These are phyloP conservation scores for Barbus barbus DNA, from an alignment of 2,113 vertebrate species.

Conservation along the genomic window DNA sequence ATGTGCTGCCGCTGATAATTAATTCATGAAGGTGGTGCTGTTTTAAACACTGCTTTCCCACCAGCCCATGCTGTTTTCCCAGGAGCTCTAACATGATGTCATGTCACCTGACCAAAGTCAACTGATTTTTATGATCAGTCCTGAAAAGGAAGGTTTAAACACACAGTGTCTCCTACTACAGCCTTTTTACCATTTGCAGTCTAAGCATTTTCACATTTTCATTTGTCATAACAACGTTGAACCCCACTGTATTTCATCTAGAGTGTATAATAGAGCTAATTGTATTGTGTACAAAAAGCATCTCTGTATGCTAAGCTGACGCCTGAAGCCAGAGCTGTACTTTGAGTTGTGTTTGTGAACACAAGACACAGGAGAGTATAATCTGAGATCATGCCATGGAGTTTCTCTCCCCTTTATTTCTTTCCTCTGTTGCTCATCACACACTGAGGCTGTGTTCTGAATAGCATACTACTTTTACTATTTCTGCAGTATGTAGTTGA, in stretches of 20 bases:
- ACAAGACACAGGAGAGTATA: neutral
- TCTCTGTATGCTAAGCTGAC: neutral
- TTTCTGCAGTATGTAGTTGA: no score
- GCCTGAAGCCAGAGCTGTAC: neutral
- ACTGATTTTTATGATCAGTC: neutral
- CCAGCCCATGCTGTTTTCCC: neutral
- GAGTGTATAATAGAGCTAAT: neutral
- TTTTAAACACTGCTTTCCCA: slow-evolving; percentile 24
- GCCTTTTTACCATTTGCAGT: neutral
- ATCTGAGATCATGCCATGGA: no score
- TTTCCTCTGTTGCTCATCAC: no score
- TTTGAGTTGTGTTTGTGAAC: neutral
- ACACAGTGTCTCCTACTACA: neutral
- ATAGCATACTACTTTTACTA: no score
- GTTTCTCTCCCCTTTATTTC: no score
- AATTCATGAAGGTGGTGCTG: slow-evolving; percentile 46
- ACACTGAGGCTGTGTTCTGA: no score
- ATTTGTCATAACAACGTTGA: neutral
- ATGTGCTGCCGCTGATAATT: slow-evolving; percentile 34
- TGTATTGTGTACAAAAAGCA: neutral
- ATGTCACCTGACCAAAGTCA: slow-evolving; percentile 22
- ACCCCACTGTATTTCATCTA: neutral
- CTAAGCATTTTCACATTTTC: neutral
- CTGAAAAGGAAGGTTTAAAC: neutral
- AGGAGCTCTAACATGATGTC: slow-evolving; percentile 8